phyloP scores from a whole-genome alignment of 2,113 vertebrate genomes.

The Pseudopodoces humilis region DNA sequence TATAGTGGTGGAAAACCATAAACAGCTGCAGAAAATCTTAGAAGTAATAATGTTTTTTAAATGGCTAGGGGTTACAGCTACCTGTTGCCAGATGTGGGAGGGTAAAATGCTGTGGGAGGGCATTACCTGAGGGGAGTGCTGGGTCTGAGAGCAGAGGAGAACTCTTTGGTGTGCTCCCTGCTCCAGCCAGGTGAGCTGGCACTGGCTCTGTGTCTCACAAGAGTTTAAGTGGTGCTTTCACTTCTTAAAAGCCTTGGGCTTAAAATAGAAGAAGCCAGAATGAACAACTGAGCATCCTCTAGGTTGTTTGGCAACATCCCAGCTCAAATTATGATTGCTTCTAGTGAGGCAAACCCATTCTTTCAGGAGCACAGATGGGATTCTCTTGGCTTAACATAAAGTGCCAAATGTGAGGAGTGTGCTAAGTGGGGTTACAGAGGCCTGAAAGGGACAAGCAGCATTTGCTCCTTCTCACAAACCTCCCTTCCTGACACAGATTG shows the following conservation, averaged over 20 bases:
- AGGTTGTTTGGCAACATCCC: not conserved
- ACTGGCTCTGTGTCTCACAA: not conserved
- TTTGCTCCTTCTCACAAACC: not conserved
- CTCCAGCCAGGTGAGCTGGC: not conserved
- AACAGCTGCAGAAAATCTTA: constrained; percentile 89
- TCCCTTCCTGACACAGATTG: constrained; percentile 69
- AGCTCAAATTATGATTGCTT: not conserved
- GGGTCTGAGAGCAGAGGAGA: not conserved
- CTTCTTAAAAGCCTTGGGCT: not conserved
- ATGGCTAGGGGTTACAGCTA: not conserved
- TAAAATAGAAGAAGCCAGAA: not conserved
- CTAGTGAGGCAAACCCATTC: not conserved
- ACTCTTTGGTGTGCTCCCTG: not conserved
- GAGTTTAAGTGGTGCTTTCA: not conserved
- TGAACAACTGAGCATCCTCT: not conserved
- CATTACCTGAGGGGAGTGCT: not conserved
- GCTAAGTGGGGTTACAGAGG: not conserved
- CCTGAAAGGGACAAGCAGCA: not conserved
- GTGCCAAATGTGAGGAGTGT: not conserved
- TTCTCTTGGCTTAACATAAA: not conserved
- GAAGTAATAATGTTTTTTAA: constrained; percentile 73
- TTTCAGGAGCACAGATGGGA: not conserved
- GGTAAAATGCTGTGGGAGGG: not conserved
- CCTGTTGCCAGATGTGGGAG: not conserved
- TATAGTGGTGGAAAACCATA: constrained; percentile 88